Conservation (phyloP, 2,888 invertebrate genomes). For the Mesorhabditis belari region DNA sequence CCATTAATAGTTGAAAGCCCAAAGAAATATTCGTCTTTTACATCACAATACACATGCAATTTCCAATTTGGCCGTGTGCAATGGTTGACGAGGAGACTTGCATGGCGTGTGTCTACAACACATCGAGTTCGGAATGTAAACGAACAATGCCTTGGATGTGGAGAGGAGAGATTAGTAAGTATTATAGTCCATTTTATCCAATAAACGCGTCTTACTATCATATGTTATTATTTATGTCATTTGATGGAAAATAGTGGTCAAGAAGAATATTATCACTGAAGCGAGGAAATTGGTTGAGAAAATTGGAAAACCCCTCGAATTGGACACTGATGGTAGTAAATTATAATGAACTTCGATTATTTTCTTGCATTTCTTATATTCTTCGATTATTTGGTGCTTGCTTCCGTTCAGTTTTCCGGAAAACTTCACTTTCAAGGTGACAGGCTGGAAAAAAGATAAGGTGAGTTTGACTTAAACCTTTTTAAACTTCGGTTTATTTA, state of each 20-base stretch:
- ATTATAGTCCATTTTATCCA: neutral
- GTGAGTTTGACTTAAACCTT: too few relatives aligned
- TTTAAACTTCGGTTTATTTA: neutral
- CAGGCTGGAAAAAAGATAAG: conserved; percentile 54
- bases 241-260: neutral
- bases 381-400: conserved; percentile 84
- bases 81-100: conserved; percentile 84
- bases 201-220: too few relatives aligned
- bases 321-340: conserved; percentile 78
- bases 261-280: conserved; percentile 76
- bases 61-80: conserved; percentile 69
- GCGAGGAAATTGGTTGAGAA: conserved; percentile 93
- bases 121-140: conserved; percentile 80
- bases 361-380: conserved; percentile 70
- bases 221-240: neutral
- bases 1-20: neutral
- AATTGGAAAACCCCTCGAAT: conserved; percentile 72
- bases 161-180: conserved; percentile 79
- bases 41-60: too few relatives aligned
- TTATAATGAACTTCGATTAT: neutral
- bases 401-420: conserved; percentile 93
- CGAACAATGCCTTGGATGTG: conserved; percentile 94
- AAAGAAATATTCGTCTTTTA: neutral
- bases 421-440: conserved; percentile 81
- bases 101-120: conserved; percentile 91